Evolutionary conservation across 2,113 vertebrate species (phyloP).

Genomic region (Tupaia chinensis): DNA sequence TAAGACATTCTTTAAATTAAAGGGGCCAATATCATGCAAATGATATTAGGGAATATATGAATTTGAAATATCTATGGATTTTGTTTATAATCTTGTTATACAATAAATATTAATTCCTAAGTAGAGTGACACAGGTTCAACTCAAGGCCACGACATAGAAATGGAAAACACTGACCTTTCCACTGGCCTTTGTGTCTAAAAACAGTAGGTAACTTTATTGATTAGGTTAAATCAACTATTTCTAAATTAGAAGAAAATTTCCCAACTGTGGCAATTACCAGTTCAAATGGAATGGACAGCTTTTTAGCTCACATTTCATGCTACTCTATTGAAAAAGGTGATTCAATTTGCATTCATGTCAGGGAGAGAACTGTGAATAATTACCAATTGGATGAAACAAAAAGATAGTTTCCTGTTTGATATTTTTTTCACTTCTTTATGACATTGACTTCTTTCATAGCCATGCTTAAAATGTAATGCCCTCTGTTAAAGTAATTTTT

Average conservation of each 20-base stretch:
- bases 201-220: neutral
- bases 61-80: conserved; percentile 1
- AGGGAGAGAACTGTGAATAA: neutral
- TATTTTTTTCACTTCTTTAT: neutral
- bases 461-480: neutral
- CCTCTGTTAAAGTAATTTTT: neutral
- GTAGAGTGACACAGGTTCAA: neutral
- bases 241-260: conserved; percentile 29
- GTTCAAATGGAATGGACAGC: neutral
- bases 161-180: neutral
- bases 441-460: neutral
- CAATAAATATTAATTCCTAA: neutral
- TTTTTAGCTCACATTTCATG: neutral
- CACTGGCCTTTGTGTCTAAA: neutral
- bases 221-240: neutral
- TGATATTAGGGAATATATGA: neutral
- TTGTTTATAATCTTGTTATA: neutral
- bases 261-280: neutral
- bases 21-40: neutral
- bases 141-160: neutral
- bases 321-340: neutral
- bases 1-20: neutral
- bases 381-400: neutral
- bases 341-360: neutral
- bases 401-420: neutral